These are phyloP conservation scores for Mantis religiosa DNA, from an alignment of 2,888 invertebrate species.

Conservation along the genomic window DNA sequence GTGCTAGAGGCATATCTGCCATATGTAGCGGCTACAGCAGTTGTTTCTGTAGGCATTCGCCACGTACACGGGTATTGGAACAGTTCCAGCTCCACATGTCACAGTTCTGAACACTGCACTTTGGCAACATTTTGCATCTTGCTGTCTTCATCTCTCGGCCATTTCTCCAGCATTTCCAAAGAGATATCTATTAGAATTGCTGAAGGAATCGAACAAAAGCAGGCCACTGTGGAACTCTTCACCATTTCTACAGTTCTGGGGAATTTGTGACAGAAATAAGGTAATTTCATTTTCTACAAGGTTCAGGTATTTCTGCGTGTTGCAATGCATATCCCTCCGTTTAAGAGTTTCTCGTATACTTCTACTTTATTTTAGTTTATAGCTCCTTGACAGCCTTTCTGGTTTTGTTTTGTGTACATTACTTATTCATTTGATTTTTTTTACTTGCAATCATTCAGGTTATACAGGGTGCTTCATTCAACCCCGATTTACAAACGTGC, in stretches of 20 bases:
- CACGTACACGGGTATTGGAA: conserved; percentile 4
- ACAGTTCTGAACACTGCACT: not conserved
- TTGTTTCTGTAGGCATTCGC: not conserved
- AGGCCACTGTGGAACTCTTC: not conserved
- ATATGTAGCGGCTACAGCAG: not conserved
- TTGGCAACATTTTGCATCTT: conserved; percentile 10
- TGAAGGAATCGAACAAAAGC: not conserved
- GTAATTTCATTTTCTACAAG: no score
- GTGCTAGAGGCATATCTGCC: not conserved
- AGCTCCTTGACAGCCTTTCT: no score
- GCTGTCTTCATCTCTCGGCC: not conserved
- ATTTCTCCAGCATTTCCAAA: not conserved
- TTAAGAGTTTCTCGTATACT: no score
- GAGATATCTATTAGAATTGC: not conserved
- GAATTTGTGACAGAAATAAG: no score
- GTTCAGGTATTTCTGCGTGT: no score
- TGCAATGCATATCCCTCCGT: no score
- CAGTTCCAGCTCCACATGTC: conserved; percentile 1
- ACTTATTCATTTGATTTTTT: no score
- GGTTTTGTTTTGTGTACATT: no score
- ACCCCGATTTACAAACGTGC: no score
- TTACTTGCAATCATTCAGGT: no score
- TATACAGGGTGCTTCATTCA: no score
- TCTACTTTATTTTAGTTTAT: no score
- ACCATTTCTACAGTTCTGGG: not conserved